A percentile compares a stretch with the other conserved stretches of the same genome.
Conservation (phyloP, 1,140 invertebrate species). For the Trialeurodes vaporariorum region DNA sequence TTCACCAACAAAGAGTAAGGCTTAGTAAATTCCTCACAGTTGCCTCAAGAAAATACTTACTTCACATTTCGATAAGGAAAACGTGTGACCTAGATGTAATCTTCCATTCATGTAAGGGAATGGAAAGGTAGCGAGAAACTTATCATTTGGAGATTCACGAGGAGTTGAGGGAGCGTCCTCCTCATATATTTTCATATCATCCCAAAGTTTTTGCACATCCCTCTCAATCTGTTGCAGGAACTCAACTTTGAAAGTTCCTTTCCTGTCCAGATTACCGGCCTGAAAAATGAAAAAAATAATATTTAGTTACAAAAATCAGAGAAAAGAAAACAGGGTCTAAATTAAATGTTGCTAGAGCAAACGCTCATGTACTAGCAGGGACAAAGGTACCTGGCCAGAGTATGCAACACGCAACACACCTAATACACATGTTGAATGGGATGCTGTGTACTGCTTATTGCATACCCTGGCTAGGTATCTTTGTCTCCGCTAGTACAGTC, state of each 20-base stretch:
- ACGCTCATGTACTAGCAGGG: too few species aligned
- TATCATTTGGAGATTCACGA: constrained; percentile 51
- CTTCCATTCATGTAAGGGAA: constrained; percentile 99
- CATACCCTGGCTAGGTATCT: too few species aligned
- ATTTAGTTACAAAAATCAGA: background rate
- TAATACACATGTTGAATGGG: background rate
- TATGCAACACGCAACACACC: background rate
- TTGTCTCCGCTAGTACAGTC: too few species aligned
- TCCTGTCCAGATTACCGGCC: constrained; percentile 45
- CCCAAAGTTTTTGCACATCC: constrained; percentile 74
- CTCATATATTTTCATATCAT: constrained; percentile 63
- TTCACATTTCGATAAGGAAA: constrained; percentile 94
- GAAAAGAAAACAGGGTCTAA: background rate
- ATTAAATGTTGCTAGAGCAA: too few species aligned
- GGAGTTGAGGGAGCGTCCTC: constrained; percentile 52
- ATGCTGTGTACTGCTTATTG: background rate
- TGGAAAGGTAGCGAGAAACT: constrained; percentile 91
- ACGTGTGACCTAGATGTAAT: constrained; percentile 94
- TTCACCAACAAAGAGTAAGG: too few species aligned
- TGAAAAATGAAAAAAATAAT: background rate
- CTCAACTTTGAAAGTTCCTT: constrained; percentile 86
- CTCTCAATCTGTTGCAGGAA: constrained; percentile 79
- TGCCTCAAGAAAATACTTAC: too few species aligned
- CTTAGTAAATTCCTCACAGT: too few species aligned
- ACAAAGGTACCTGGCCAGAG: background rate